These are phyloP conservation scores for Elmis aenea DNA, from an alignment of 2,888 invertebrate species.

Conservation along the genomic window DNA sequence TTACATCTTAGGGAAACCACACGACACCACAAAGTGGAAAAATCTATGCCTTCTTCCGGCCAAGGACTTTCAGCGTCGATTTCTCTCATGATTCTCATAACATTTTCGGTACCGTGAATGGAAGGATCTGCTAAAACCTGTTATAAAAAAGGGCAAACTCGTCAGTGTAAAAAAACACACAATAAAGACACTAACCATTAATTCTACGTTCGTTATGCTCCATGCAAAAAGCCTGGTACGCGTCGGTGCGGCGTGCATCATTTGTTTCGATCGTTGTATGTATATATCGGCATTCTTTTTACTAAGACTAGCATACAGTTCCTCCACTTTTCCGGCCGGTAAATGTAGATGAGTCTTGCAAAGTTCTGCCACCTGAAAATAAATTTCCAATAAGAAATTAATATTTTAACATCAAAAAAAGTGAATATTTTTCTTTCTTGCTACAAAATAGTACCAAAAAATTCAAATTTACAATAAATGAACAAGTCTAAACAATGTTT, in stretches of 20 bases:
- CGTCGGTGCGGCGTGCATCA: constrained; percentile 54
- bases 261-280: constrained; percentile 79
- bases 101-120: constrained; percentile 76
- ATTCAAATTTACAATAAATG: no score
- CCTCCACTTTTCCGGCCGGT: constrained; percentile 83
- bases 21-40: constrained; percentile 90
- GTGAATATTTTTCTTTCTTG: constrained; percentile 2
- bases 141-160: background rate
- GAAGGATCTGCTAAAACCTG: constrained; percentile 74
- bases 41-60: constrained; percentile 85
- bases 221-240: constrained; percentile 81
- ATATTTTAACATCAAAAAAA: constrained; percentile 5
- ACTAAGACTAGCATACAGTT: constrained; percentile 78
- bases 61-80: constrained; percentile 88
- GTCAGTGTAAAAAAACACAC: background rate
- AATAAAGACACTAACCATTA: constrained; percentile 41
- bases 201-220: constrained; percentile 69
- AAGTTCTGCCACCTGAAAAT: constrained; percentile 62
- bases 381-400: no score
- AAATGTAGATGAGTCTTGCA: constrained; percentile 77
- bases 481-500: no score
- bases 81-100: constrained; percentile 66
- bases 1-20: constrained; percentile 75
- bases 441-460: no score
- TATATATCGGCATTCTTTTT: constrained; percentile 95